These are phyloP conservation scores for Spilogale gracilis DNA, from an alignment of 2,113 vertebrate species.

Conservation along the genomic window DNA sequence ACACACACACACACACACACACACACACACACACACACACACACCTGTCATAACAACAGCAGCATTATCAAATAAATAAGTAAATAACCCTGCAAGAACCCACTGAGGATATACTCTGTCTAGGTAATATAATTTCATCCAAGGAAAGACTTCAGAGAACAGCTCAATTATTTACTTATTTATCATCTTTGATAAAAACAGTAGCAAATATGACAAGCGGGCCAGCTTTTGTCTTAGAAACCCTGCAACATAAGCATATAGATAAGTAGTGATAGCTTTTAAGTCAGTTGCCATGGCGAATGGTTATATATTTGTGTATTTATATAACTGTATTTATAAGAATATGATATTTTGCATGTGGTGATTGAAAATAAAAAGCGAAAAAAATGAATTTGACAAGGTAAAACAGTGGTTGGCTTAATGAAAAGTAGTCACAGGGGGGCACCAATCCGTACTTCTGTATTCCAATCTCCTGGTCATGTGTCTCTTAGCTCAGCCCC, in stretches of 20 bases:
- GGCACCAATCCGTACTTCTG: accelerated
- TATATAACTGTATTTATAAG: not conserved
- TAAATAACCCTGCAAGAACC: not conserved
- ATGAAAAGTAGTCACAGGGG: not conserved
- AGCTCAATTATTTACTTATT: not conserved
- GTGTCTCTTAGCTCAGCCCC: not conserved
- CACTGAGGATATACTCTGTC: not conserved
- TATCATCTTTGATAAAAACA: not conserved
- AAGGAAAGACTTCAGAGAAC: not conserved
- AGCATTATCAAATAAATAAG: not conserved
- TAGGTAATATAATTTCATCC: not conserved
- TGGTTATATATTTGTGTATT: not conserved
- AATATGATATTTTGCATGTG: not conserved
- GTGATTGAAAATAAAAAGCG: not conserved
- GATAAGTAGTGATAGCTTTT: not conserved
- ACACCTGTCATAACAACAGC: not conserved
- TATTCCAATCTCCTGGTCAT: not conserved
- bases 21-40: not conserved
- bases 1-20: not conserved
- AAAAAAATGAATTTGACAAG: not conserved
- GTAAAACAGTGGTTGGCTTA: not conserved
- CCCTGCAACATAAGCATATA: not conserved
- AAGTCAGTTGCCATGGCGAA: not conserved
- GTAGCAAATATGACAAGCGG: not conserved
- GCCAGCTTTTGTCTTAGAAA: not conserved